Percentiles rank a stretch among this genome's conserved stretches.
phyloP scores from a whole-genome alignment of 2,888 invertebrate genomes.

The Elmis aenea region DNA sequence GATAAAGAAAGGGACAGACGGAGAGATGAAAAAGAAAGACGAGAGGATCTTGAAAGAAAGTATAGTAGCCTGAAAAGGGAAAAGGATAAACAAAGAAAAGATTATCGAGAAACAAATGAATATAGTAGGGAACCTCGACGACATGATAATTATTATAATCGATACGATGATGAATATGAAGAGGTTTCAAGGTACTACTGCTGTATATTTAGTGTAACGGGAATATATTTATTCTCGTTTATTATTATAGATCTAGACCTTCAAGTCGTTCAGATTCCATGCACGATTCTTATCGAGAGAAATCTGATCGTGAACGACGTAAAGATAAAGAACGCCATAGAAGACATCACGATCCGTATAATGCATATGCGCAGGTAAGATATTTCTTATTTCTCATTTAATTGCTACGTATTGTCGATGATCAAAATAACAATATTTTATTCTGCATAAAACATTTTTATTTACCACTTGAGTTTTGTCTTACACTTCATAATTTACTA shows the following conservation, averaged over 20 bases:
- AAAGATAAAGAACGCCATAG: slow-evolving; percentile 35
- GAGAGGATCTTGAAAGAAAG: slow-evolving; percentile 41
- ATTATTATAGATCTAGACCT: slow-evolving; percentile 37
- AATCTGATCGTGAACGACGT: slow-evolving; percentile 39
- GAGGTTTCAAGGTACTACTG: slow-evolving; percentile 33
- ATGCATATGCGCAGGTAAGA: slow-evolving; percentile 38
- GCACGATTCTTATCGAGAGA: slow-evolving; percentile 41
- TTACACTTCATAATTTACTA: too few species aligned
- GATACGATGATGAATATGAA: slow-evolving; percentile 43
- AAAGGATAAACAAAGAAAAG: slow-evolving; percentile 37
- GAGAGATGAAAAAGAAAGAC: slow-evolving; percentile 37
- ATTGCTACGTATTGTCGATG: too few species aligned
- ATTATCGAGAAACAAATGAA: slow-evolving; percentile 34
- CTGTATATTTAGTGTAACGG: too few species aligned
- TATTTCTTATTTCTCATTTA: slow-evolving; percentile 1
- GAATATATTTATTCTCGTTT: too few species aligned
- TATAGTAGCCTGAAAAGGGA: slow-evolving; percentile 40
- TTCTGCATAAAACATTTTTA: neutral
- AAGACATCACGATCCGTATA: slow-evolving; percentile 37
- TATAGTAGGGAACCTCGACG: slow-evolving; percentile 33
- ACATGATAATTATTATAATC: slow-evolving; percentile 33
- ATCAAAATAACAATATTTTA: neutral
- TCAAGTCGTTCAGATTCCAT: slow-evolving; percentile 46
- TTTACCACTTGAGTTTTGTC: too few species aligned
- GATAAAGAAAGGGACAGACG: slow-evolving; percentile 58